Evolutionary conservation across 2,888 invertebrate species (phyloP).

Genomic region (Apocheima hispidaria): DNA sequence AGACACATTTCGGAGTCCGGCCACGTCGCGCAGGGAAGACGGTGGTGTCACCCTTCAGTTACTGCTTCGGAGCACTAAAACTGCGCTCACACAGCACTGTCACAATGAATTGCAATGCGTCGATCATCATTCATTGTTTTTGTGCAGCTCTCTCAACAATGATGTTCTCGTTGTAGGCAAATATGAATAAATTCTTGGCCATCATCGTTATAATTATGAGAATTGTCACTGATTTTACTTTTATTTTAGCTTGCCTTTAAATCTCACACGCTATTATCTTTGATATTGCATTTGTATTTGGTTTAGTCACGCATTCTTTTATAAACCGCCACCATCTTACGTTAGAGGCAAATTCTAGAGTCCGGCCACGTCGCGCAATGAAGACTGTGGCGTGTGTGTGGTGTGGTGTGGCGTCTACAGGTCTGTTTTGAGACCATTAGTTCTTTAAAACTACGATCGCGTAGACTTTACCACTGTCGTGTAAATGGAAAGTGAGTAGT

Average conservation of each 20-base stretch:
- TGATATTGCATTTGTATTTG: conserved; percentile 39
- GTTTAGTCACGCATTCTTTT: conserved; percentile 58
- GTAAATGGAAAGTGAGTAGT: no score
- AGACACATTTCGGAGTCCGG: conserved; percentile 71
- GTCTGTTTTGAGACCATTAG: no score
- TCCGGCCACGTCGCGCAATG: conserved; percentile 76
- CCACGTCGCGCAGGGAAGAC: conserved; percentile 76
- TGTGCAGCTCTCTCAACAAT: no score
- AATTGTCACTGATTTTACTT: no score
- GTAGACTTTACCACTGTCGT: no score
- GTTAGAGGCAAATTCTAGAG: conserved; percentile 69
- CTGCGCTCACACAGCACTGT: conserved; percentile 10
- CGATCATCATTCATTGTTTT: no score
- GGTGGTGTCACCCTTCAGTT: conserved; percentile 69
- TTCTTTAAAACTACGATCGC: no score
- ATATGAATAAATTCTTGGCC: no score
- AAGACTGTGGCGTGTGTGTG: conserved; percentile 68
- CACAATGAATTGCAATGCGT: no score
- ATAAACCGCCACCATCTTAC: conserved; percentile 77
- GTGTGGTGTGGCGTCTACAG: no score
- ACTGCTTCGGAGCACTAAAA: conserved; percentile 61
- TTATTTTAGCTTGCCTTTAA: neutral
- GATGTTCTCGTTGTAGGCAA: no score
- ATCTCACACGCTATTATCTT: conserved; percentile 16
- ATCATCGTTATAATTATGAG: no score